Evolutionary conservation across 2,797 vertebrate species (phyloP).

Genomic region (Sebastes taczanowskii): DNA sequence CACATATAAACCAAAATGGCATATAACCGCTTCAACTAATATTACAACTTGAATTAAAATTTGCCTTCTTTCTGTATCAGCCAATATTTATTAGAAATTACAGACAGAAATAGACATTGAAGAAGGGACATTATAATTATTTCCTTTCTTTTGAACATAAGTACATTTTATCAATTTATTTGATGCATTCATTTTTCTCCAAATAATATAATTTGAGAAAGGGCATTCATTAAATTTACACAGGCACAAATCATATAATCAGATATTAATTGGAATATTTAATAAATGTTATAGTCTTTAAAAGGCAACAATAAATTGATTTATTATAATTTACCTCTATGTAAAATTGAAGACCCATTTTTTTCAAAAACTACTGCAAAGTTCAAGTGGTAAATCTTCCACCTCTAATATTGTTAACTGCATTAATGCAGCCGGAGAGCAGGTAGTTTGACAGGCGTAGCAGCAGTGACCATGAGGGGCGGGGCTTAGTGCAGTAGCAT

Average conservation of each 20-base stretch:
- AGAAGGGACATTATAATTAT: background rate
- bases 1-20: background rate
- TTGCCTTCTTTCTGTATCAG: background rate
- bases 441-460: background rate
- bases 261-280: background rate
- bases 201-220: background rate
- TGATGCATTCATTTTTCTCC: background rate
- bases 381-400: background rate
- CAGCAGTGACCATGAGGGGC: background rate
- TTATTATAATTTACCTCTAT: background rate
- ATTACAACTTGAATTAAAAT: background rate
- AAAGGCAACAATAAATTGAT: background rate
- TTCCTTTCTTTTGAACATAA: background rate
- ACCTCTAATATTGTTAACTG: background rate
- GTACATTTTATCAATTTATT: background rate
- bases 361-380: background rate
- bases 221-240: background rate
- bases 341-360: too few species aligned
- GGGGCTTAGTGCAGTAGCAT: background rate
- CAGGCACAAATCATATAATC: background rate
- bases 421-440: background rate
- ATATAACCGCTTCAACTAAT: background rate
- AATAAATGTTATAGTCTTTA: background rate
- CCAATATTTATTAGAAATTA: background rate
- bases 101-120: background rate